Conservation (phyloP, 2,797 vertebrate species). For the Tangara arthus region DNA sequence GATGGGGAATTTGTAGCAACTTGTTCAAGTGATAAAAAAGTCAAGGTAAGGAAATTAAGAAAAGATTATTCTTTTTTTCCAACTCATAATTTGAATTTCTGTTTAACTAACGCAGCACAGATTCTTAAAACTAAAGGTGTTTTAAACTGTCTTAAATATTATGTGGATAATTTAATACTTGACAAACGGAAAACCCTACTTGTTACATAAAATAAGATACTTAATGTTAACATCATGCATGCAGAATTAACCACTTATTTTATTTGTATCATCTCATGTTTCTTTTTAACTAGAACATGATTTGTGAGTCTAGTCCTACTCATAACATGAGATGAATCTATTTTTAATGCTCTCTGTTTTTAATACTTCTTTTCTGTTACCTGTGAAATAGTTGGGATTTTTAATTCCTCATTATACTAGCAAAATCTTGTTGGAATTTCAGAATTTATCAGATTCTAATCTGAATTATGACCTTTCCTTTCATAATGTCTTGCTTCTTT, state of each 20-base stretch:
- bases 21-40: conserved; percentile 91
- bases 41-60: conserved; percentile 81
- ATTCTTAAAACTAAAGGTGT: background rate
- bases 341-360: background rate
- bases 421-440: background rate
- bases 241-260: background rate
- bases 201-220: background rate
- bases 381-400: background rate
- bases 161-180: background rate
- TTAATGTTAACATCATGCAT: background rate
- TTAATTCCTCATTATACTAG: background rate
- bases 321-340: background rate
- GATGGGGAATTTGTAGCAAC: conserved; percentile 89
- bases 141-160: background rate
- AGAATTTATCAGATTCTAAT: background rate
- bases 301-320: background rate
- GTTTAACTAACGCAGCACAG: background rate
- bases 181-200: background rate
- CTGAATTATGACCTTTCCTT: background rate
- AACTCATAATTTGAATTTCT: background rate
- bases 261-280: background rate
- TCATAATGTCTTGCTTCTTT: background rate
- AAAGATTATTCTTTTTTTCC: background rate
- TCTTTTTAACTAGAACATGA: background rate
- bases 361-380: background rate